Conservation (phyloP, 92 coral and sea anemone species). For the Plumapathes pennacea region DNA sequence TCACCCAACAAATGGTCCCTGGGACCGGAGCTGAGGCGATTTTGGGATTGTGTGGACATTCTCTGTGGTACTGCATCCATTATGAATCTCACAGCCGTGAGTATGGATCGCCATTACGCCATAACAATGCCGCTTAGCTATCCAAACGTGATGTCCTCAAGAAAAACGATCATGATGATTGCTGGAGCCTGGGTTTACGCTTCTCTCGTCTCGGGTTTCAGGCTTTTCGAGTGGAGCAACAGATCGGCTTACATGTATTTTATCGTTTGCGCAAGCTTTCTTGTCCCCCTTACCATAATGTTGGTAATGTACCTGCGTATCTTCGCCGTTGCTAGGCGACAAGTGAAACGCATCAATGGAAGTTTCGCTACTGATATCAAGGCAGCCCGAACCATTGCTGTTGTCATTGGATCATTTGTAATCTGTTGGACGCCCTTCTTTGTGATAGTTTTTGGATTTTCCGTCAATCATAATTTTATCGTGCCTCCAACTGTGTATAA, state of each 20-base stretch:
- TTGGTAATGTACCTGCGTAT: slow-evolving; percentile 70
- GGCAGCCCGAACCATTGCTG: slow-evolving; percentile 85
- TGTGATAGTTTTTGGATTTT: slow-evolving; percentile 59
- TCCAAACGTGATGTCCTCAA: slow-evolving; percentile 62
- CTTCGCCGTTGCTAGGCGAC: slow-evolving; percentile 73
- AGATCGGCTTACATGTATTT: slow-evolving; percentile 53
- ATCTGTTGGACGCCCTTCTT: slow-evolving; percentile 81
- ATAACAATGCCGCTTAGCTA: slow-evolving; percentile 74
- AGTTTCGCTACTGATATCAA: slow-evolving; percentile 68
- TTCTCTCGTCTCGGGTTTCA: slow-evolving; percentile 51
- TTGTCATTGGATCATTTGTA: slow-evolving; percentile 74
- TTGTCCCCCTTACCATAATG: slow-evolving; percentile 72
- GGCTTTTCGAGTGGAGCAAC: slow-evolving; percentile 52
- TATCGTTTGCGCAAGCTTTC: slow-evolving; percentile 59
- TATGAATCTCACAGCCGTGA: slow-evolving; percentile 85
- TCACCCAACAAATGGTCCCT: slow-evolving; percentile 59
- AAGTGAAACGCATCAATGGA: slow-evolving; percentile 53
- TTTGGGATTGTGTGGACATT: slow-evolving; percentile 86
- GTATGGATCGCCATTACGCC: slow-evolving; percentile 78
- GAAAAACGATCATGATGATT: slow-evolving; percentile 52
- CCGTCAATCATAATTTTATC: slow-evolving; percentile 36
- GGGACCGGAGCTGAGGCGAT: slow-evolving; percentile 33
- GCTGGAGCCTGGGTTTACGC: slow-evolving; percentile 70
- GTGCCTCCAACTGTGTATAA: slow-evolving; percentile 49
- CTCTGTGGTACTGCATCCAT: slow-evolving; percentile 81